Base-by-base conservation (phyloP, 2,797 vertebrate genomes). In the Cyprinella venusta region DNA sequence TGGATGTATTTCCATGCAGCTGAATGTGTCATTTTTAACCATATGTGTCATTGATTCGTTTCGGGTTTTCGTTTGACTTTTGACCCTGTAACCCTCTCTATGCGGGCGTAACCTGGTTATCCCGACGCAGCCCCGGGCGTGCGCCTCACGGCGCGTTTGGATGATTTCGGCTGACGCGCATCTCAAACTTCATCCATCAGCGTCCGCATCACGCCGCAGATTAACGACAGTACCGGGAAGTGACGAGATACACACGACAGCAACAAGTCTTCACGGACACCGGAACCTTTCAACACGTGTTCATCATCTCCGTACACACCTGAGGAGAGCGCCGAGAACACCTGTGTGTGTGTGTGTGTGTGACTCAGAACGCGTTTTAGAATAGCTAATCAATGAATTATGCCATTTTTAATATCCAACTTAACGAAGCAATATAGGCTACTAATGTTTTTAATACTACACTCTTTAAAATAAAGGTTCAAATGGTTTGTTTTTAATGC, bases 181-280 rank as follows among this genome's bases (percentile, higher is more conserved):
- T 87, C 75, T 89, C 79, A 75, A 76, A 89, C 89, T 81, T 89
- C 92, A 94, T 93, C 93, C 90, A 92, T 94, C 93, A 94, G 88
- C 76, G 84, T 81, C 82, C 77, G 92, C 92, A 94, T 93, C 90
- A 91, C 89, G 89, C 87, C 90, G 79, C 89, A 89, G 89, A 89
- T 78, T 87, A 80, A 88, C 89, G 69, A 85, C 90, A 81, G 26
- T n/a, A 68, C 19, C 74, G 59, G 59, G 19, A 67, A 38, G 72
- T 48, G 40, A 40, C 30, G 69, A 76, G 63, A 9, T 19, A 4
- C 82, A 80, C 81, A 64, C 67, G 67, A 77, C 81, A 63, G 79
- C 69, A 82, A 71, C 72, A 81, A 70, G 80, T 82, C 70, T 65
- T 56, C 24, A 21, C 64, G n/a, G 63, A 24, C 38, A 15, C 45